Evolutionary conservation across 2,113 vertebrate genomes (phyloP).

Genomic region (Tautogolabrus adspersus): DNA sequence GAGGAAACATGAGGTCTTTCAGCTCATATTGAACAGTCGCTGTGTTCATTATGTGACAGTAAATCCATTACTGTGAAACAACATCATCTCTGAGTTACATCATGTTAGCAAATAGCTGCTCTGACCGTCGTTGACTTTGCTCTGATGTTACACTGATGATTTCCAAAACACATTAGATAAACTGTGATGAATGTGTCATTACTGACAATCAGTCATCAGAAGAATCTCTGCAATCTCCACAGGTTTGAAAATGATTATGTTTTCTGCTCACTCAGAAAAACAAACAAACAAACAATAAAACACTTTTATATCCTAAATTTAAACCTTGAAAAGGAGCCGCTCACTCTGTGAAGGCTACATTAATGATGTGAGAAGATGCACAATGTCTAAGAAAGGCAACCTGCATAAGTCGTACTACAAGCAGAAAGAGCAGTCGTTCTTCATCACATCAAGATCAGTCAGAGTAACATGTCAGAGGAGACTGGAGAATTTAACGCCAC

Average conservation of each 20-base stretch:
- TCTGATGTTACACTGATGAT: not conserved
- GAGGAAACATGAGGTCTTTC: not conserved
- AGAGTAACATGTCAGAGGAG: constrained; percentile 5
- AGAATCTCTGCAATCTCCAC: not conserved
- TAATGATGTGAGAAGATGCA: constrained; percentile 11
- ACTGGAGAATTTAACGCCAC: constrained; percentile 8
- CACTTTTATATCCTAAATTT: too few species aligned
- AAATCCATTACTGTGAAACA: not conserved
- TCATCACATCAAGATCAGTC: too few species aligned
- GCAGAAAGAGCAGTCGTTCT: too few species aligned
- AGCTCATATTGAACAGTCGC: not conserved
- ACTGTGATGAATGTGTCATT: constrained; percentile 42
- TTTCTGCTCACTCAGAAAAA: not conserved
- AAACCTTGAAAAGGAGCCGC: not conserved
- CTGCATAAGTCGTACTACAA: not conserved
- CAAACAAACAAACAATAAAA: not conserved
- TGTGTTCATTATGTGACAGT: constrained; percentile 1
- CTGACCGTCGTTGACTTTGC: not conserved
- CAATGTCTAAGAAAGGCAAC: not conserved
- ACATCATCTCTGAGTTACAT: not conserved
- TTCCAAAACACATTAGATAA: constrained; percentile 36
- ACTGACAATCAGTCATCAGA: constrained; percentile 12
- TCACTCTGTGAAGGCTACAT: constrained; percentile 5
- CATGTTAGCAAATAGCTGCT: constrained; percentile 4
- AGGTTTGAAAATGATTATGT: not conserved